These are phyloP conservation scores for Panzeria rudis DNA, from an alignment of 2,888 invertebrate species.

Conservation along the genomic window DNA sequence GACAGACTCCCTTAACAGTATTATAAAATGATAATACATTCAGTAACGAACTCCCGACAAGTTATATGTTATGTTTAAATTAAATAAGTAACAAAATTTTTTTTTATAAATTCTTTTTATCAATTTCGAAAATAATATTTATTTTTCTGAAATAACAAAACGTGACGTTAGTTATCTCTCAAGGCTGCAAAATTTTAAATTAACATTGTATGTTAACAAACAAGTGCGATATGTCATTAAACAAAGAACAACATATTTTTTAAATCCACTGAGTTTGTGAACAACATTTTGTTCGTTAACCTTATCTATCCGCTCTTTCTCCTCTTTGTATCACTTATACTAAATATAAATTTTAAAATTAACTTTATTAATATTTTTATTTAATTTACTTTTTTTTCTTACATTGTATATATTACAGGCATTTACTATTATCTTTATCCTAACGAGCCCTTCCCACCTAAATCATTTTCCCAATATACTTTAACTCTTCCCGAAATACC, in stretches of 20 bases:
- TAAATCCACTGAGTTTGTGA: constrained; percentile 52
- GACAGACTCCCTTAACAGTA: too few relatives aligned
- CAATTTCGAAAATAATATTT: too few relatives aligned
- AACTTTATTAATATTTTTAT: constrained; percentile 61
- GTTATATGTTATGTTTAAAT: too few relatives aligned
- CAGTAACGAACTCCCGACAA: too few relatives aligned
- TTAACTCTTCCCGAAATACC: constrained; percentile 79
- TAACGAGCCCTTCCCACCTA: constrained; percentile 82
- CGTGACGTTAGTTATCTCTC: neutral
- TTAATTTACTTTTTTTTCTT: constrained; percentile 70
- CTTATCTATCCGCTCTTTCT: neutral
- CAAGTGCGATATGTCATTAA: neutral
- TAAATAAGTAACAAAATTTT: too few relatives aligned
- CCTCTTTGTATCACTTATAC: constrained; percentile 19
- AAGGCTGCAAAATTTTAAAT: neutral
- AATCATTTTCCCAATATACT: constrained; percentile 77
- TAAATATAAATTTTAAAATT: constrained; percentile 18
- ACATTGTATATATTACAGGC: constrained; percentile 76
- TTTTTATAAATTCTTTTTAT: too few relatives aligned
- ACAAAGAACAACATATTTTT: neutral
- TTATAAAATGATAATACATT: too few relatives aligned
- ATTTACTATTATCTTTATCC: constrained; percentile 83
- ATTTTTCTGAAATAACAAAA: neutral
- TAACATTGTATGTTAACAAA: neutral
- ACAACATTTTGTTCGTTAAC: neutral